phyloP scores from a whole-genome alignment of 2,113 vertebrate species.

The Phyllostomus discolor region DNA sequence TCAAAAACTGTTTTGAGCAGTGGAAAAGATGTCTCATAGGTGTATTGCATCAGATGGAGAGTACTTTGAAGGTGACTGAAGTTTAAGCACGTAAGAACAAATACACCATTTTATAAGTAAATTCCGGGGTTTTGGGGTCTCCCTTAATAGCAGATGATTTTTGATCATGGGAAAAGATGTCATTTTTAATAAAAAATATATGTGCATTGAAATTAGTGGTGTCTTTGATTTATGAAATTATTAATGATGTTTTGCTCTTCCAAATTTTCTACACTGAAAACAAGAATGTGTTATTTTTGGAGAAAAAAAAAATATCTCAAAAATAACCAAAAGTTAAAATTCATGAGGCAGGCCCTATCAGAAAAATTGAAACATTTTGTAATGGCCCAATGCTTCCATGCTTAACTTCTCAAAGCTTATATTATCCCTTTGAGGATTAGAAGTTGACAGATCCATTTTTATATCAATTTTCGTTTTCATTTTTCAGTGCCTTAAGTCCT shows the following conservation, averaged over 20 bases:
- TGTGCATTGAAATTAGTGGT: not conserved
- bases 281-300: not conserved
- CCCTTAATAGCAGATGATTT: not conserved
- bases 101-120: no score
- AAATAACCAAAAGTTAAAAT: conserved; percentile 17
- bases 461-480: conserved; percentile 35
- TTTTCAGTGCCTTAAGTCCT: conserved; percentile 5
- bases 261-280: conserved; percentile 17
- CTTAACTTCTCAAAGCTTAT: not conserved
- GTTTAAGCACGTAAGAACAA: no score
- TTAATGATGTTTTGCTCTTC: conserved; percentile 16
- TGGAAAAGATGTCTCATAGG: no score
- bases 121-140: no score
- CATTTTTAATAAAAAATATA: not conserved
- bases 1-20: no score
- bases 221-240: conserved; percentile 13
- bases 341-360: not conserved
- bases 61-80: no score
- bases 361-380: conserved; percentile 39
- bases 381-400: not conserved
- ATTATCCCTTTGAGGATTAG: not conserved
- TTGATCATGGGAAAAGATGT: not conserved
- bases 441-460: conserved; percentile 16
- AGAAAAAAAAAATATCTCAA: not conserved
- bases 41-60: no score